Evolutionary conservation across 2,888 invertebrate genomes (phyloP).

Genomic region (Tuberolachnus salignus): DNA sequence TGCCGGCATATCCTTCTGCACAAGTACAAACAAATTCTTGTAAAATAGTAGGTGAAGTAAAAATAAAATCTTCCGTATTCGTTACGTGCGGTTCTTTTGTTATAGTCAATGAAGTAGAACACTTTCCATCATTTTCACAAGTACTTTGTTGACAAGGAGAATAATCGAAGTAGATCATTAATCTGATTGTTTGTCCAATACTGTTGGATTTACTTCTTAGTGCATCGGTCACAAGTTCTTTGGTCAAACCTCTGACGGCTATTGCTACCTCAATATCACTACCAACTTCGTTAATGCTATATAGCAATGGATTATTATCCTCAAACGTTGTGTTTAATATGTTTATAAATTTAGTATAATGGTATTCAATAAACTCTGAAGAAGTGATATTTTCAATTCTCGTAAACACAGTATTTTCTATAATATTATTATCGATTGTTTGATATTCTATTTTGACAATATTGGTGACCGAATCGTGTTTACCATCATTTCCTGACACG

Average conservation of each 20-base stretch:
- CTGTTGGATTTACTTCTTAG: conserved; percentile 64
- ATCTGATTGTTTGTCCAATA: conserved; percentile 22
- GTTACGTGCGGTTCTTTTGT: conserved; percentile 75
- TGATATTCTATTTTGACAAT: conserved; percentile 83
- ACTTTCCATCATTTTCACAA: conserved; percentile 80
- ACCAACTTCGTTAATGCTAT: conserved; percentile 75
- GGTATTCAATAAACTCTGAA: conserved; percentile 75
- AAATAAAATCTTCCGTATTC: conserved; percentile 80
- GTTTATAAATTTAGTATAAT: conserved; percentile 77
- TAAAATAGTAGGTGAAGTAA: conserved; percentile 80
- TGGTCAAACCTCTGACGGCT: conserved; percentile 68
- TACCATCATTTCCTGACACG: conserved; percentile 87
- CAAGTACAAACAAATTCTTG: conserved; percentile 83
- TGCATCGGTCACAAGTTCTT: conserved; percentile 71
- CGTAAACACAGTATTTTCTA: conserved; percentile 82
- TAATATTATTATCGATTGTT: conserved; percentile 78
- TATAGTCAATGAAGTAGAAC: conserved; percentile 74
- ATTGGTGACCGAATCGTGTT: conserved; percentile 84
- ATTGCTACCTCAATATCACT: conserved; percentile 74
- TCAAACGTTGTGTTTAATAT: conserved; percentile 72
- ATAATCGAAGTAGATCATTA: conserved; percentile 73
- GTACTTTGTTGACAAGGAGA: conserved; percentile 75
- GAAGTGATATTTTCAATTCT: conserved; percentile 77
- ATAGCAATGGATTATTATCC: conserved; percentile 70
- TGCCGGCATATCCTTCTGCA: conserved; percentile 82